Conservation (phyloP, 2,113 vertebrate genomes). For the Chrysochloris asiatica region DNA sequence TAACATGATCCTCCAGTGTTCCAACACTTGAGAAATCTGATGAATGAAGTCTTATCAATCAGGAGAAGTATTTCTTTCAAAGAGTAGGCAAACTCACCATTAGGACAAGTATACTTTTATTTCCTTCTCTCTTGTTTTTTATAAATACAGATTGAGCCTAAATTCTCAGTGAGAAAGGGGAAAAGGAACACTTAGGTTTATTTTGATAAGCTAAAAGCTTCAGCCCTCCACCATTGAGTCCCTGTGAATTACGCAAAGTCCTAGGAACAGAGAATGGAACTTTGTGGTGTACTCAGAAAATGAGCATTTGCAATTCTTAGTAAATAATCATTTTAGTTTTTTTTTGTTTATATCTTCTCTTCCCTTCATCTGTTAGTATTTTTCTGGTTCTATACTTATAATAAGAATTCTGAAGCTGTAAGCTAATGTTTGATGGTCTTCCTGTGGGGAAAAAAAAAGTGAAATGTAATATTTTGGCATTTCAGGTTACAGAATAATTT, state of each 20-base stretch:
- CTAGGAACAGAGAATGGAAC: constrained; percentile 42
- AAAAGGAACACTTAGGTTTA: constrained; percentile 63
- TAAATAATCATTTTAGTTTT: constrained; percentile 64
- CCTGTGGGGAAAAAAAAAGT: not conserved
- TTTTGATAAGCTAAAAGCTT: constrained; percentile 68
- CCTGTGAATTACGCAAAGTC: constrained; percentile 58
- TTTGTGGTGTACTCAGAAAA: constrained; percentile 63
- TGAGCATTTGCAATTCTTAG: constrained; percentile 69
- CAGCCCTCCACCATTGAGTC: constrained; percentile 16
- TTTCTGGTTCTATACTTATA: constrained; percentile 50
- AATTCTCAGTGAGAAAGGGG: constrained; percentile 40
- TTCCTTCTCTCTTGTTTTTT: not conserved
- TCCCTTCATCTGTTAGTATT: constrained; percentile 57
- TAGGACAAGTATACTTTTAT: not conserved
- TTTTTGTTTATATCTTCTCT: constrained; percentile 64
- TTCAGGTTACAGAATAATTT: constrained; percentile 43
- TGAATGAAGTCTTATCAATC: not conserved
- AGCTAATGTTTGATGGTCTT: not conserved
- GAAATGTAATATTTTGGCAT: not conserved
- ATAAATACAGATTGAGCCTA: constrained; percentile 50
- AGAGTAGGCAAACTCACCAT: not conserved
- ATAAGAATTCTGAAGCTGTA: constrained; percentile 66
- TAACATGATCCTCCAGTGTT: constrained; percentile 23
- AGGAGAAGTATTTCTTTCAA: not conserved
- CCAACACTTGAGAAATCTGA: constrained; percentile 30